Evolutionary conservation across 2,113 vertebrate genomes (phyloP).

Genomic region (Sceloporus tristichus): DNA sequence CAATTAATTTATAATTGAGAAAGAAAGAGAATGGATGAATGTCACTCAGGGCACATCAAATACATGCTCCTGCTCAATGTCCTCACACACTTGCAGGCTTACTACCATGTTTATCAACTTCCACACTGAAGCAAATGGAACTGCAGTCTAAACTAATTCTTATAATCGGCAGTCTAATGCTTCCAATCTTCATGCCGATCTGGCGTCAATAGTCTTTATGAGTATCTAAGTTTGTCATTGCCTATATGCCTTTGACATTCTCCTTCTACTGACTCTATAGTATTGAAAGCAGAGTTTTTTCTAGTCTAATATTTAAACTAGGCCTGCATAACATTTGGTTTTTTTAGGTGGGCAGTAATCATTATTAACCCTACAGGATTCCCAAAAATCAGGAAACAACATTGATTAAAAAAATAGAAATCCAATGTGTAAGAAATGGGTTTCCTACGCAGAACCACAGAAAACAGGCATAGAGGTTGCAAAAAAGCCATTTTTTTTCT

Average conservation of each 20-base stretch:
- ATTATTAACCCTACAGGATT: background rate
- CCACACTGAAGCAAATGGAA: slow-evolving; percentile 50
- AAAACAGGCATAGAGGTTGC: no score
- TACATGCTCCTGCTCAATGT: slow-evolving; percentile 29
- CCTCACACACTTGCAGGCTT: slow-evolving; percentile 34
- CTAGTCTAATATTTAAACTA: background rate
- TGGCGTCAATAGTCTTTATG: slow-evolving; percentile 30
- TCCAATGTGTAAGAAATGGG: no score
- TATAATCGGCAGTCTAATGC: slow-evolving; percentile 38
- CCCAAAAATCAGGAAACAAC: no score
- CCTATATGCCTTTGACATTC: slow-evolving; percentile 30
- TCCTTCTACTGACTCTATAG: background rate
- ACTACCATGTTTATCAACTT: slow-evolving; percentile 53
- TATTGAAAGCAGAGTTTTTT: background rate
- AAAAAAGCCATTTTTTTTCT: no score
- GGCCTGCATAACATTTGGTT: background rate
- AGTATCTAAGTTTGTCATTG: slow-evolving; percentile 39
- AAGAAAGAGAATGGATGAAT: slow-evolving; percentile 34
- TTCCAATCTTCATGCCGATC: background rate
- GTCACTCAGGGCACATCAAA: slow-evolving; percentile 31
- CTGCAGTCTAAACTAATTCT: slow-evolving; percentile 45
- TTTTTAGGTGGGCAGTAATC: background rate
- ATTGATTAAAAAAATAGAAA: no score
- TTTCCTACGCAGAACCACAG: no score
- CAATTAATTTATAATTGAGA: slow-evolving; percentile 69